These are phyloP conservation scores for Orgyia antiqua DNA, from an alignment of 2,888 invertebrate genomes.

Conservation along the genomic window DNA sequence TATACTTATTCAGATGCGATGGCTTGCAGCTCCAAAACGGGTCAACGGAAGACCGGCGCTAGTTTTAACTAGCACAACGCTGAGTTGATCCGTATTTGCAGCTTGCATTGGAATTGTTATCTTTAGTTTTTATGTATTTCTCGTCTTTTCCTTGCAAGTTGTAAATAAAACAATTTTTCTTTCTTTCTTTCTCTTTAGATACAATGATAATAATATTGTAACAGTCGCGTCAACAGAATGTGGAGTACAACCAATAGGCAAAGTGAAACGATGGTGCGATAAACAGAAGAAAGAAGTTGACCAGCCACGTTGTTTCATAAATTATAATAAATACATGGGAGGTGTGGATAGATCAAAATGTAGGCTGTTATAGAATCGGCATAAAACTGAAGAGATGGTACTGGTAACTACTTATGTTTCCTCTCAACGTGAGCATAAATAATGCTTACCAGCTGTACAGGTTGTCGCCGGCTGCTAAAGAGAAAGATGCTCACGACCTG, in stretches of 20 bases:
- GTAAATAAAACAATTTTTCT: too few relatives aligned
- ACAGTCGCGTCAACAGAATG: conserved; percentile 1
- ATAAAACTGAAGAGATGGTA: conserved; percentile 13
- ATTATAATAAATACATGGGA: conserved; percentile 16
- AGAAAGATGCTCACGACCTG: too few relatives aligned
- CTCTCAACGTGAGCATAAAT: conserved; percentile 10
- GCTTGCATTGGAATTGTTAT: too few relatives aligned
- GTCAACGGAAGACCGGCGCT: too few relatives aligned
- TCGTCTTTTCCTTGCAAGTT: too few relatives aligned
- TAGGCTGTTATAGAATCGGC: conserved; percentile 3
- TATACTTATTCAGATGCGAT: too few relatives aligned
- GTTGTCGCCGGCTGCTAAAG: conserved; percentile 1
- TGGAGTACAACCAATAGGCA: too few relatives aligned
- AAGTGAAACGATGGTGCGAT: background rate
- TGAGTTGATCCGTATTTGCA: too few relatives aligned
- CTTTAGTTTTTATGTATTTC: too few relatives aligned
- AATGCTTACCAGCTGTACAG: conserved; percentile 13
- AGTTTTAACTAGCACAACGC: too few relatives aligned
- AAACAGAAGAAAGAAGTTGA: background rate
- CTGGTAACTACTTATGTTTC: conserved; percentile 10
- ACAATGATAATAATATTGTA: conserved; percentile 2
- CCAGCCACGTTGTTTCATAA: conserved; percentile 7
- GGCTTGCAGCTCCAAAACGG: too few relatives aligned
- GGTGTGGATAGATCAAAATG: conserved; percentile 16
- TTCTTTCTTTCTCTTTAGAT: too few relatives aligned